phyloP scores from a whole-genome alignment of 2,888 invertebrate genomes.

The Perdita meconis region DNA sequence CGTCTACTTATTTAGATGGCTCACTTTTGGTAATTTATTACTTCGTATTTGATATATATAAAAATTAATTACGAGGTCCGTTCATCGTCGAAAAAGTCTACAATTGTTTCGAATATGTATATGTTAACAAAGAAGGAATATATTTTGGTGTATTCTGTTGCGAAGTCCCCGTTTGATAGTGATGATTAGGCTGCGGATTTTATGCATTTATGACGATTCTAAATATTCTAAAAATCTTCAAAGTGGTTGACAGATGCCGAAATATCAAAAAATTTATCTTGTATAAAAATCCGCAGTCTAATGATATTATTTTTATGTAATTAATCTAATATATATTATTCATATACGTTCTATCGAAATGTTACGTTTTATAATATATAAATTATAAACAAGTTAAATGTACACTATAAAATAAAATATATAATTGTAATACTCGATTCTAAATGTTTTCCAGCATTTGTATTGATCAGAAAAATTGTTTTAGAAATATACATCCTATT shows the following conservation, averaged over 20 bases:
- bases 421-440: neutral
- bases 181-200: neutral
- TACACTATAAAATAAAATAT: constrained; percentile 6
- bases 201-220: no score
- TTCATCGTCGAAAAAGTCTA: no score
- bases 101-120: neutral
- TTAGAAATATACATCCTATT: no score
- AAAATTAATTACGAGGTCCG: no score
- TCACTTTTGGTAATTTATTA: no score
- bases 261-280: no score
- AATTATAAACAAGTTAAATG: constrained; percentile 10
- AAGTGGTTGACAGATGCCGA: no score
- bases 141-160: constrained; percentile 32
- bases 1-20: no score
- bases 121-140: constrained; percentile 9
- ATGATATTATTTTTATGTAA: constrained; percentile 33
- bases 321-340: constrained; percentile 1
- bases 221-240: no score
- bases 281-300: no score
- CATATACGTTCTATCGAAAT: constrained; percentile 21
- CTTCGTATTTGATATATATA: no score
- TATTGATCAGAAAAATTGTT: neutral
- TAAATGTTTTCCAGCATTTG: neutral
- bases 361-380: constrained; percentile 19
- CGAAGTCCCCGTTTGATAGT: constrained; percentile 7